phyloP scores from a whole-genome alignment of 2,888 invertebrate species.

The Tenthredo livida region DNA sequence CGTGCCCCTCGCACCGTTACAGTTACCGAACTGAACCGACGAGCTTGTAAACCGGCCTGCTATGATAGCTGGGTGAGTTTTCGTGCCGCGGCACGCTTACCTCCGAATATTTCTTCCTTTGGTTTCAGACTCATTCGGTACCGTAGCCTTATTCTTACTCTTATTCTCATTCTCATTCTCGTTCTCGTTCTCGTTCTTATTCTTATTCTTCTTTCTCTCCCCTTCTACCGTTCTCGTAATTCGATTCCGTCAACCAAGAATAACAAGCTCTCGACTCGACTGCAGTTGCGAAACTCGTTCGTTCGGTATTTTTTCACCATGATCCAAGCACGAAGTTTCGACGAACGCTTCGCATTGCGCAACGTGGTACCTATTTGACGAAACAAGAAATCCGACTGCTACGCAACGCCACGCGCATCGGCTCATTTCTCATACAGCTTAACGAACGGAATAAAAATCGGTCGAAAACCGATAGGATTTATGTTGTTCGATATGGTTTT shows the following conservation, averaged over 20 bases:
- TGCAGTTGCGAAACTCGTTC: slow-evolving; percentile 45
- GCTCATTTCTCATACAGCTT: background rate
- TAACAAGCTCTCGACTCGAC: slow-evolving; percentile 23
- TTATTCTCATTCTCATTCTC: too few relatives aligned
- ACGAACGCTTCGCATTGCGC: slow-evolving; percentile 26
- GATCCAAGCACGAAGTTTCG: slow-evolving; percentile 23
- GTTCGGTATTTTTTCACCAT: slow-evolving; percentile 23
- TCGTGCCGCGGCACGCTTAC: background rate
- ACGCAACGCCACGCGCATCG: background rate
- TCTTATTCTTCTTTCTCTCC: too few relatives aligned
- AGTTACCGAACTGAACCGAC: slow-evolving; percentile 38
- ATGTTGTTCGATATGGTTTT: background rate
- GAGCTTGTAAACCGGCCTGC: background rate
- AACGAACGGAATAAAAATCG: background rate
- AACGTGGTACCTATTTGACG: slow-evolving; percentile 23
- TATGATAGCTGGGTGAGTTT: background rate
- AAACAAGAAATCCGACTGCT: slow-evolving; percentile 8
- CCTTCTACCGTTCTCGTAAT: background rate
- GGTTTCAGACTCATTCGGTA: background rate
- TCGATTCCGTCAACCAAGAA: slow-evolving; percentile 46
- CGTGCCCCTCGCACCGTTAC: slow-evolving; percentile 43
- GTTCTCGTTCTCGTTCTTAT: too few relatives aligned
- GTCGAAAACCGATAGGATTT: background rate
- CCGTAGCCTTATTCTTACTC: too few relatives aligned
- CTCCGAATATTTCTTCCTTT: slow-evolving; percentile 10